Percentiles rank a stretch among this genome's conserved stretches.
Evolutionary conservation across 35 echinoderm and acorn worm genomes (phyloP).

Genomic region (Ptychodera flava): DNA sequence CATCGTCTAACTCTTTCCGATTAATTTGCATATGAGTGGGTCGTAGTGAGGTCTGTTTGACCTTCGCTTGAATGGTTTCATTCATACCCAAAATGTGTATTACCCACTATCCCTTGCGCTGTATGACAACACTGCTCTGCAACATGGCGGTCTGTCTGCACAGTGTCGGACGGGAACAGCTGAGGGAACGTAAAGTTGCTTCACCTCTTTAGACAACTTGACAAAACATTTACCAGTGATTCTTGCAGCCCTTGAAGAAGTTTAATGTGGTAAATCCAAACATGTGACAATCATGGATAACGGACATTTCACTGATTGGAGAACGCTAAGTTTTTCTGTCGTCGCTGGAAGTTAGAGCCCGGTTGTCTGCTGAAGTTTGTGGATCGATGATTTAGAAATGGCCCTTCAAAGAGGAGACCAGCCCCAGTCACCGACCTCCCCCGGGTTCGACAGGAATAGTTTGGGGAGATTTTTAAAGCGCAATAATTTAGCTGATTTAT

Average conservation of each 20-base stretch:
- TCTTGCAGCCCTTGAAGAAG: no score
- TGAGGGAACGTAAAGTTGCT: no score
- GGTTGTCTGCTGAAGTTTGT: no score
- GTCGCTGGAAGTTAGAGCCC: no score
- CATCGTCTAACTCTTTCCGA: no score
- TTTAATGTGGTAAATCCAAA: neutral
- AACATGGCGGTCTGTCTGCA: neutral
- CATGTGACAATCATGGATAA: neutral
- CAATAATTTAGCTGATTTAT: conserved; percentile 43
- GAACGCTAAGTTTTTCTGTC: neutral
- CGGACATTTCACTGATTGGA: neutral
- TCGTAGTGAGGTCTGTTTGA: no score
- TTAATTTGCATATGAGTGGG: no score
- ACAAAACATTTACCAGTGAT: no score
- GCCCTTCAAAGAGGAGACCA: neutral
- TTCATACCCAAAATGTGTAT: neutral
- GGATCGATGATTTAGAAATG: no score
- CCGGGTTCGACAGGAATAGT: conserved; percentile 6
- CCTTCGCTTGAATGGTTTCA: neutral
- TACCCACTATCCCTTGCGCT: neutral
- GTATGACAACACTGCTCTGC: neutral
- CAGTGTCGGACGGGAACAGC: neutral
- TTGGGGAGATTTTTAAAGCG: conserved; percentile 61
- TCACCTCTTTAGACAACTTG: no score
- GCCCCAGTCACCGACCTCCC: conserved; percentile 8